Conservation (phyloP, 2,888 invertebrate species). For the Eupithecia subumbrata region DNA sequence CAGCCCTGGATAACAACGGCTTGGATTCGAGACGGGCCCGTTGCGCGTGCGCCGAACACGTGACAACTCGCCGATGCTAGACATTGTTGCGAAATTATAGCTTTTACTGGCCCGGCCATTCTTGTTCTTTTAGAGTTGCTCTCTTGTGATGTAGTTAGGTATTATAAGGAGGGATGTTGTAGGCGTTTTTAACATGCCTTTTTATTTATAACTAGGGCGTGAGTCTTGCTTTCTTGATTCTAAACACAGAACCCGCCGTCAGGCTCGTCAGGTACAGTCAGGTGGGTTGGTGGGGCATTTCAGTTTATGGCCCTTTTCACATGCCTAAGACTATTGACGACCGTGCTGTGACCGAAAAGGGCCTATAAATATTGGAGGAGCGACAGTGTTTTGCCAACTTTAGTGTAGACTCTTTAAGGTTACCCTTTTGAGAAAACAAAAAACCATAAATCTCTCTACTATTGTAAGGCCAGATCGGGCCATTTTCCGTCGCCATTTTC, state of each 20-base stretch:
- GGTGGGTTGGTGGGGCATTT: not conserved
- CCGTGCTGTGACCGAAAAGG: no score
- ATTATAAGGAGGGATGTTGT: not conserved
- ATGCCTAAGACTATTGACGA: no score
- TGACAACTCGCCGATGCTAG: constrained; percentile 46
- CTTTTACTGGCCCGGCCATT: constrained; percentile 9
- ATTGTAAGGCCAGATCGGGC: no score
- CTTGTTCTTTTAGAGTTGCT: not conserved
- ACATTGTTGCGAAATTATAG: constrained; percentile 34
- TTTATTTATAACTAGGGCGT: not conserved
- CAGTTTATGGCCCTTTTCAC: not conserved
- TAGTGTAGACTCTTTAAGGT: no score
- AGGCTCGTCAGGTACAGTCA: not conserved
- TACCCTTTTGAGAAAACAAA: no score
- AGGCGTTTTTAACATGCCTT: not conserved
- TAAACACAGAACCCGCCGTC: not conserved
- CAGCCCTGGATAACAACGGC: constrained; percentile 53
- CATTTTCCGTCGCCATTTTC: no score
- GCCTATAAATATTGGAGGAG: no score
- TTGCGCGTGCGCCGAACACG: constrained; percentile 63
- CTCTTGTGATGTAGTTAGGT: not conserved
- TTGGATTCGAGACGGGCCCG: constrained; percentile 67
- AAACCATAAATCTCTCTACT: no score
- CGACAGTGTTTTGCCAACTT: no score
- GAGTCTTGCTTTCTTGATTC: not conserved